These are phyloP conservation scores for Pseudomyrmex pallidus DNA, from an alignment of 1,140 invertebrate genomes.

Conservation along the genomic window DNA sequence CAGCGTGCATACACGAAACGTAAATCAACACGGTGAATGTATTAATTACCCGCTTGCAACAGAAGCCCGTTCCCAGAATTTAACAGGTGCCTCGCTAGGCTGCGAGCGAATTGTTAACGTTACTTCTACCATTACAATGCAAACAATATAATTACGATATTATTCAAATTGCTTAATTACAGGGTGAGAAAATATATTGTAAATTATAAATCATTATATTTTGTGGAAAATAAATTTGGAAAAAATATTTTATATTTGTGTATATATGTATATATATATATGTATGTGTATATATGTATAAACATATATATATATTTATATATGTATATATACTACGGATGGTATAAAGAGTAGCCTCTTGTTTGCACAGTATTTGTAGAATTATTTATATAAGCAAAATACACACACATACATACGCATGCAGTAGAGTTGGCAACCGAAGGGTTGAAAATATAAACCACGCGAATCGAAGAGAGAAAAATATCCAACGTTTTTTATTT, in stretches of 20 bases:
- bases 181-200: too few relatives aligned
- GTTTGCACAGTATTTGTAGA: not conserved
- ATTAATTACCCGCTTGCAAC: constrained; percentile 48
- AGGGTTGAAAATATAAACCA: not conserved
- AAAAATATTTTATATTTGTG: too few relatives aligned
- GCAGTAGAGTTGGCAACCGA: too few relatives aligned
- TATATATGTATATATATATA: too few relatives aligned
- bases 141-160: not conserved
- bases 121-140: constrained; percentile 29
- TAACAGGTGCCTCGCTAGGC: constrained; percentile 14
- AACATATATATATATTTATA: too few relatives aligned
- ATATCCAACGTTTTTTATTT: not conserved
- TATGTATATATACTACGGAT: too few relatives aligned
- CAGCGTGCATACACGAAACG: constrained; percentile 21
- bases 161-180: not conserved
- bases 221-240: not conserved
- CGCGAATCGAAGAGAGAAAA: not conserved
- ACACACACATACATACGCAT: too few relatives aligned
- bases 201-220: too few relatives aligned
- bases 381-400: too few relatives aligned
- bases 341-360: too few relatives aligned
- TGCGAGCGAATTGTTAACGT: constrained; percentile 6
- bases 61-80: constrained; percentile 38
- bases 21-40: constrained; percentile 58
- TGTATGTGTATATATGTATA: too few relatives aligned